Evolutionary conservation across 2,797 vertebrate species (phyloP).

Genomic region (Aplochiton taeniatus): DNA sequence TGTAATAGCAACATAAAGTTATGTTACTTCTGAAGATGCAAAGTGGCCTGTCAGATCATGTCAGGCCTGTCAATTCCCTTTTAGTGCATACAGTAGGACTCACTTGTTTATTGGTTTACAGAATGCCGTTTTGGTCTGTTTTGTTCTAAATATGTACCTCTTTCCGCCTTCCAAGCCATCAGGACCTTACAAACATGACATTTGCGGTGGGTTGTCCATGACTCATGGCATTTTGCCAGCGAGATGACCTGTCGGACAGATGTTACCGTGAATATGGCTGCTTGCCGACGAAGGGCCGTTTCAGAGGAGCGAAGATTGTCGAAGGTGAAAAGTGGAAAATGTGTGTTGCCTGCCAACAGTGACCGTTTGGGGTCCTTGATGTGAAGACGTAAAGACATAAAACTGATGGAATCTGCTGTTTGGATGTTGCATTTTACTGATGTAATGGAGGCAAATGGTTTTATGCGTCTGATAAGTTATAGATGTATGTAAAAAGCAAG

Average conservation of each 20-base stretch:
- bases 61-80: slow-evolving; percentile 37
- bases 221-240: slow-evolving; percentile 32
- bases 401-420: not conserved
- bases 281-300: slow-evolving; percentile 55
- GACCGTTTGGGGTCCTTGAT: slow-evolving; percentile 43
- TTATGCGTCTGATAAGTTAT: not conserved
- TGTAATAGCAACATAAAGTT: too few relatives aligned
- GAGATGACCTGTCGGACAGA: slow-evolving; percentile 46
- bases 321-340: slow-evolving; percentile 43
- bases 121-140: not conserved
- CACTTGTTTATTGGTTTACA: slow-evolving; percentile 7
- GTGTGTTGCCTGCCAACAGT: slow-evolving; percentile 40
- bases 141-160: not conserved
- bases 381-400: slow-evolving; percentile 1
- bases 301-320: slow-evolving; percentile 41
- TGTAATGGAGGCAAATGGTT: too few relatives aligned
- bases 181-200: slow-evolving; percentile 16
- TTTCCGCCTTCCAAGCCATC: slow-evolving; percentile 19
- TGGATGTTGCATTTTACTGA: too few relatives aligned
- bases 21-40: too few relatives aligned
- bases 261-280: slow-evolving; percentile 50
- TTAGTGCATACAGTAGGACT: slow-evolving; percentile 27
- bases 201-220: slow-evolving; percentile 26
- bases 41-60: too few relatives aligned
- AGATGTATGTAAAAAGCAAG: not conserved